These are phyloP conservation scores for Rostratula benghalensis DNA, from an alignment of 2,113 vertebrate genomes.

Conservation along the genomic window DNA sequence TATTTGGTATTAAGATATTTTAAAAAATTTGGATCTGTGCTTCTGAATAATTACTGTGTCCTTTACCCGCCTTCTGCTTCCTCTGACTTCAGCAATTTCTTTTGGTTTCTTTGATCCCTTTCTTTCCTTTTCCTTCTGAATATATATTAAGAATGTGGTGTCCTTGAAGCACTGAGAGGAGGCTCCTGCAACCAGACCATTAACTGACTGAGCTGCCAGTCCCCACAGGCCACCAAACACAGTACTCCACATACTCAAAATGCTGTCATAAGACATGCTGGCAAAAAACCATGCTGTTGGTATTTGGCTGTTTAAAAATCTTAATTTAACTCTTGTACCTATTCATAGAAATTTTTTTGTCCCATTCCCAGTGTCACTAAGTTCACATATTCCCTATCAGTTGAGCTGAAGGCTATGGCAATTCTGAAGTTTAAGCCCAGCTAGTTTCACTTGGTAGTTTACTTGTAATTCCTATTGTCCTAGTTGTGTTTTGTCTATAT, in stretches of 20 bases:
- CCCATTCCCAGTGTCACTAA: background rate
- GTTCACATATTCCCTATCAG: background rate
- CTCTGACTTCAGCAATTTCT: background rate
- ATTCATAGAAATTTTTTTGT: background rate
- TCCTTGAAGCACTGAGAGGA: background rate
- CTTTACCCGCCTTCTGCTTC: background rate
- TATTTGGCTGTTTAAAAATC: background rate
- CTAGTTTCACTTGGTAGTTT: background rate
- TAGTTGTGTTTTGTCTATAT: background rate
- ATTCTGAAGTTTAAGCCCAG: background rate
- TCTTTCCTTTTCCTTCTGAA: background rate
- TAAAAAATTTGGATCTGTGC: background rate
- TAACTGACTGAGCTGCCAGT: background rate
- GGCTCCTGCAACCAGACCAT: background rate
- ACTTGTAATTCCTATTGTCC: background rate
- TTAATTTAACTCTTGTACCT: background rate
- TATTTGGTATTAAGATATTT: background rate
- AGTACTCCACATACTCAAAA: background rate
- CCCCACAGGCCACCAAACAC: background rate
- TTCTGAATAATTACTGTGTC: background rate
- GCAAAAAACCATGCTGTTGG: background rate
- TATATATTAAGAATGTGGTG: background rate
- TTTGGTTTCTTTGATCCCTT: background rate
- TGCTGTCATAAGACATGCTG: background rate
- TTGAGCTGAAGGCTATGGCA: background rate